Evolutionary conservation across 1,140 invertebrate species (phyloP).

Genomic region (Bemisia tabaci): DNA sequence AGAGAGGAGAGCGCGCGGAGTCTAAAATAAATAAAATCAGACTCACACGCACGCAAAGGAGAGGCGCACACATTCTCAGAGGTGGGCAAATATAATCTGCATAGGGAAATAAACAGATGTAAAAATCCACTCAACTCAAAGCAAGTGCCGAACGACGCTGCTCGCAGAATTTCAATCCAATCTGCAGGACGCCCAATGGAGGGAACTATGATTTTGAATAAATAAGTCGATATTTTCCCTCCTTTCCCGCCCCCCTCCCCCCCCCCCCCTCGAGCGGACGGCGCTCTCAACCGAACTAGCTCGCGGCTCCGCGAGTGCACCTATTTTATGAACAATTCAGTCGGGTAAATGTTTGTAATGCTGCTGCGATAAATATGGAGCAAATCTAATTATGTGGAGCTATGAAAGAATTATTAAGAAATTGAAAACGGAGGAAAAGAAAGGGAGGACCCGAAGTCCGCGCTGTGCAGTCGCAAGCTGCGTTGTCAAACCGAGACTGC

Average conservation of each 20-base stretch:
- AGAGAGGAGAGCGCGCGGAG: not conserved
- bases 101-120: not conserved
- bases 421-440: too few species aligned
- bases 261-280: not conserved
- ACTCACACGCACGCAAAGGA: not conserved
- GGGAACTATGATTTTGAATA: not conserved
- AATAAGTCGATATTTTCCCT: not conserved
- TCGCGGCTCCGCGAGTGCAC: too few species aligned
- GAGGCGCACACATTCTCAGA: not conserved
- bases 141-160: not conserved
- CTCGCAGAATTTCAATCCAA: not conserved
- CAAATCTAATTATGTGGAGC: too few species aligned
- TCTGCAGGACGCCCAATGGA: not conserved
- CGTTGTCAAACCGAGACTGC: too few species aligned
- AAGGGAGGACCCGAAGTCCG: too few species aligned
- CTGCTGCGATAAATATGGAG: too few species aligned
- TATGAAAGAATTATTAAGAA: too few species aligned
- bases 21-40: conserved; percentile 1
- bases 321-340: not conserved
- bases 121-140: not conserved
- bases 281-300: too few species aligned
- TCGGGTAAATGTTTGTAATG: too few species aligned
- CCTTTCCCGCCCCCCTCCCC: not conserved
- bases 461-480: too few species aligned
- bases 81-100: not conserved